Conservation (phyloP, 2,113 vertebrate species). For the Caloenas nicobarica region DNA sequence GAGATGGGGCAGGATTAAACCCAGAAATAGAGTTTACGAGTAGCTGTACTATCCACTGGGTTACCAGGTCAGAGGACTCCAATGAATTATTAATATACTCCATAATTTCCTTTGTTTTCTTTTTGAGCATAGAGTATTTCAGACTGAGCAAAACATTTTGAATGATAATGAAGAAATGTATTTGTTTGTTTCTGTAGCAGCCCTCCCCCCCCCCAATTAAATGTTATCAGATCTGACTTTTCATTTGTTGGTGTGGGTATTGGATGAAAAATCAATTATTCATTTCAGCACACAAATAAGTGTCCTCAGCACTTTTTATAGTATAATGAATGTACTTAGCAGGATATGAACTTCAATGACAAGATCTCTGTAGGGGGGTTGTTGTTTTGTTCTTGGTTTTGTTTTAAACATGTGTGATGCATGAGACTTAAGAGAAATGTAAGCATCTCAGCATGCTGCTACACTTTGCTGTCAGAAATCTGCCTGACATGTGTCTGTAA, state of each 20-base stretch:
- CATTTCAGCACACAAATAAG: not conserved
- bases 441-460: not conserved
- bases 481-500: not conserved
- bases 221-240: not conserved
- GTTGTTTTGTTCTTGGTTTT: not conserved
- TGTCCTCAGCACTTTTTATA: not conserved
- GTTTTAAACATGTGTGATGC: not conserved
- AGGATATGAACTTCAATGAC: not conserved
- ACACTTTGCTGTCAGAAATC: not conserved
- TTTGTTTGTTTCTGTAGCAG: not conserved
- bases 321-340: not conserved
- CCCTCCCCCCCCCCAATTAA: not conserved
- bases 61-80: not conserved
- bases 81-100: not conserved
- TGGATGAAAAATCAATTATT: not conserved
- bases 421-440: not conserved
- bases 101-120: not conserved
- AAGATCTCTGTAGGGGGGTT: not conserved
- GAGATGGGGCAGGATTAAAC: not conserved
- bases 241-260: not conserved
- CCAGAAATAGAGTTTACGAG: accelerated
- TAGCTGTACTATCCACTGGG: not conserved
- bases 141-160: not conserved
- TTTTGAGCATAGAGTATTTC: not conserved
- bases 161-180: not conserved